Evolutionary conservation across 2,888 invertebrate species (phyloP).

Genomic region (Erebia aethiops): DNA sequence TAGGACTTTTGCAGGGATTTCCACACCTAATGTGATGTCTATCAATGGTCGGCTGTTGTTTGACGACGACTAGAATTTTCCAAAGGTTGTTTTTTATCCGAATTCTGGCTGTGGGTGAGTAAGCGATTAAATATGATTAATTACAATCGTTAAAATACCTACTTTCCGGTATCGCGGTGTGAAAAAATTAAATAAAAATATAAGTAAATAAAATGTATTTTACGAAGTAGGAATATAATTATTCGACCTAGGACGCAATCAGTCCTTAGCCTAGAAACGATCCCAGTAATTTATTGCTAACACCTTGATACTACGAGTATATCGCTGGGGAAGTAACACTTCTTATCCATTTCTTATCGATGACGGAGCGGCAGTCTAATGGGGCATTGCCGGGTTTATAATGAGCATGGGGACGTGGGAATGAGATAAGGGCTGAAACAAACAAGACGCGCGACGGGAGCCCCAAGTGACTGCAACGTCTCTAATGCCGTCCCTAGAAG

Average conservation of each 20-base stretch:
- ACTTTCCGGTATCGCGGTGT: not conserved
- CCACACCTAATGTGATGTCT: too few species aligned
- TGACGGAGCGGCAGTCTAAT: conserved; percentile 29
- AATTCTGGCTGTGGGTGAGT: not conserved
- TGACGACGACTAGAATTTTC: too few species aligned
- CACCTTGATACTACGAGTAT: not conserved
- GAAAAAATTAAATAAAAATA: not conserved
- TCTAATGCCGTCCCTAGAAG: too few species aligned
- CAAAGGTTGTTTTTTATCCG: too few species aligned
- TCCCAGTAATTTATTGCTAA: conserved; percentile 10
- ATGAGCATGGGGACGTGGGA: conserved; percentile 31
- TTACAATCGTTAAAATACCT: not conserved
- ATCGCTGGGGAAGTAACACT: conserved; percentile 27
- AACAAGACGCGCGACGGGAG: too few species aligned
- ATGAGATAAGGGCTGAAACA: conserved; percentile 10
- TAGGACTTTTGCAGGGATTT: too few species aligned
- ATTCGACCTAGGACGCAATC: conserved; percentile 6
- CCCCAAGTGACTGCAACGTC: too few species aligned
- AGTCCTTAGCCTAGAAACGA: conserved; percentile 22
- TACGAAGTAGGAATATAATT: conserved; percentile 1
- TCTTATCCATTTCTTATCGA: conserved; percentile 35
- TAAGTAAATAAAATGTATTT: not conserved
- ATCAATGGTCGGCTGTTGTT: too few species aligned
- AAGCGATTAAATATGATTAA: not conserved
- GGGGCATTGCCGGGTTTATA: conserved; percentile 30